Conservation (phyloP, 1,140 invertebrate species). For the Drosophila pseudoananassae region DNA sequence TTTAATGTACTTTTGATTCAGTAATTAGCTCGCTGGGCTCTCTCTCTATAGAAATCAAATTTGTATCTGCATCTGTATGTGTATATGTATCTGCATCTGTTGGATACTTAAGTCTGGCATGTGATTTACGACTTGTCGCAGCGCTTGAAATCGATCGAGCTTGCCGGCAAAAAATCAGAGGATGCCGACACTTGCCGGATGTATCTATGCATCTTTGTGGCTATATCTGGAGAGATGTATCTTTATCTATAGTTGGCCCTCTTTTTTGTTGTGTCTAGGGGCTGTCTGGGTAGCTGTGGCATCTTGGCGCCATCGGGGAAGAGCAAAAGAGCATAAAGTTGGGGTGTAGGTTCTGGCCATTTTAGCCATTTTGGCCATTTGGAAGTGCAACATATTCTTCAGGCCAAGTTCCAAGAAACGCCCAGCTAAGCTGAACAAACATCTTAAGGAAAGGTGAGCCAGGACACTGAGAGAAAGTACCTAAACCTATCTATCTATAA, state of each 20-base stretch:
- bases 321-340: too few species aligned
- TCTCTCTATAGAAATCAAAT: constrained; percentile 58
- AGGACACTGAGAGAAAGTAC: constrained; percentile 7
- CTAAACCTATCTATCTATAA: too few species aligned
- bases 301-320: constrained; percentile 24
- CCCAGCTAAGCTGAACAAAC: constrained; percentile 43
- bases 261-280: constrained; percentile 64
- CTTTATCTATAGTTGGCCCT: constrained; percentile 37
- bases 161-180: constrained; percentile 32
- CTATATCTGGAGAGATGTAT: constrained; percentile 31
- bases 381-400: constrained; percentile 44
- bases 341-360: background rate
- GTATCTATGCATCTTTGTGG: constrained; percentile 38
- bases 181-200: constrained; percentile 33
- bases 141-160: constrained; percentile 78
- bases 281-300: constrained; percentile 71
- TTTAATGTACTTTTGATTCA: constrained; percentile 77
- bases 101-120: constrained; percentile 57
- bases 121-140: constrained; percentile 77
- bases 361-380: constrained; percentile 32
- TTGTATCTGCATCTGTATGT: background rate
- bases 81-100: constrained; percentile 28
- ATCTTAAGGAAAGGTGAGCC: constrained; percentile 33
- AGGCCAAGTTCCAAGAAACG: constrained; percentile 38
- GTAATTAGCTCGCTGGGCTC: constrained; percentile 54